Percentiles rank a stretch among this genome's conserved stretches.
Evolutionary conservation across 2,888 invertebrate species (phyloP).

Genomic region (Callimorpha dominula): DNA sequence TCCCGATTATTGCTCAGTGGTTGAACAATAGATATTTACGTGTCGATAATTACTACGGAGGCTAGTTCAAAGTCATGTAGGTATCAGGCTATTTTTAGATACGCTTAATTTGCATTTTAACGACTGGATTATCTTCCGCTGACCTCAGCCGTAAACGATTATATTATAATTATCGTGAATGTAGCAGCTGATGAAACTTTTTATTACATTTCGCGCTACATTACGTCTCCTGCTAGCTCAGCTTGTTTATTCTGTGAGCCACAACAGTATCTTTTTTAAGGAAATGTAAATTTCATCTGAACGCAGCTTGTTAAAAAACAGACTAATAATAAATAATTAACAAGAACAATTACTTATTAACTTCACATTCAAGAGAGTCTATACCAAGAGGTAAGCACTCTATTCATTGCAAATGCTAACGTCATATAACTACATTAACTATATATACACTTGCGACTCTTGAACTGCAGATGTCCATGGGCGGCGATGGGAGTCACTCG

Average conservation of each 20-base stretch:
- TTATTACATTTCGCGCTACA: background rate
- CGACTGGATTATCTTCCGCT: slow-evolving; percentile 22
- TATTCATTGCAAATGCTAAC: background rate
- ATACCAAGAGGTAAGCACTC: background rate
- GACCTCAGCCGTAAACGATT: slow-evolving; percentile 15
- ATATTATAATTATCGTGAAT: background rate
- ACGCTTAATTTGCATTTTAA: slow-evolving; percentile 25
- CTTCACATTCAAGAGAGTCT: too few species aligned
- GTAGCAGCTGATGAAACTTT: background rate
- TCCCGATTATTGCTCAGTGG: slow-evolving; percentile 2
- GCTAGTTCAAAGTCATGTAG: slow-evolving; percentile 16
- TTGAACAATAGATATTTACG: slow-evolving; percentile 22
- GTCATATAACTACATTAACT: too few species aligned
- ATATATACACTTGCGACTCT: too few species aligned
- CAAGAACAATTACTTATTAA: too few species aligned
- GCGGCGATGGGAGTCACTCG: too few species aligned
- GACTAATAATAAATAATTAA: too few species aligned
- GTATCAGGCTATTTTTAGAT: slow-evolving; percentile 22
- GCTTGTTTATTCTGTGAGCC: too few species aligned
- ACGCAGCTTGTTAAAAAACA: too few species aligned
- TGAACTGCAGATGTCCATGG: too few species aligned
- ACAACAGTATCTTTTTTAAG: too few species aligned
- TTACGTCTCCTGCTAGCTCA: background rate
- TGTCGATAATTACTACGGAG: slow-evolving; percentile 20
- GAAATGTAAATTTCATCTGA: too few species aligned